Conservation (phyloP, 2,888 invertebrate genomes). For the Cephus sareptanus region DNA sequence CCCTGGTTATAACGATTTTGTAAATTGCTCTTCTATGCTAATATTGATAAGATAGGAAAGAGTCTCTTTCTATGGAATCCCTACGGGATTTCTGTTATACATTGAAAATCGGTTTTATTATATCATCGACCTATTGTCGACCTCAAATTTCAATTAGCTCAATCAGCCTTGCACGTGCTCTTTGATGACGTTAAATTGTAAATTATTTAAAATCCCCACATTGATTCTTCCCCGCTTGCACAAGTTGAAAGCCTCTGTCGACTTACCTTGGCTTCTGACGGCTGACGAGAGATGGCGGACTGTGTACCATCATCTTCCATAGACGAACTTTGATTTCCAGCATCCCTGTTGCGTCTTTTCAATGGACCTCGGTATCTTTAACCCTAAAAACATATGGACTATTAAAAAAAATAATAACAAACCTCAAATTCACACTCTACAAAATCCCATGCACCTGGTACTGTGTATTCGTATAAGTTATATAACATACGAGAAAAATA, state of each 20-base stretch:
- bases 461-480: slow-evolving; percentile 9
- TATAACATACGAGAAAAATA: not conserved
- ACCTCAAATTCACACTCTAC: not conserved
- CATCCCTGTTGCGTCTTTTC: not conserved
- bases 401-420: not conserved
- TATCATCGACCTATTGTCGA: not conserved
- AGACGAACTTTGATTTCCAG: slow-evolving; percentile 8
- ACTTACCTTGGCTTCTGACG: slow-evolving; percentile 30
- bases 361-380: not conserved
- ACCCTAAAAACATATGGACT: not conserved
- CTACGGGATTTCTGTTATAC: slow-evolving; percentile 45
- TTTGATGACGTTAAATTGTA: not conserved
- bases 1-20: slow-evolving; percentile 59
- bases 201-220: not conserved
- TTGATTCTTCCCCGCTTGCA: not conserved
- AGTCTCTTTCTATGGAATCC: slow-evolving; percentile 37
- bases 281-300: slow-evolving; percentile 44
- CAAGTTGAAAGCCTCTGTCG: slow-evolving; percentile 35
- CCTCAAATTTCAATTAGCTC: not conserved
- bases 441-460: not conserved
- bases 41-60: slow-evolving; percentile 59
- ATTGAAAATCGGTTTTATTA: slow-evolving; percentile 41
- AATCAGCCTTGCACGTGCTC: not conserved
- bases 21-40: slow-evolving; percentile 63
- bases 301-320: slow-evolving; percentile 29